A percentile compares a stretch with the other conserved stretches of the same genome.
phyloP scores from a whole-genome alignment of 2,888 invertebrate species.

The Drosophila acutilabella region DNA sequence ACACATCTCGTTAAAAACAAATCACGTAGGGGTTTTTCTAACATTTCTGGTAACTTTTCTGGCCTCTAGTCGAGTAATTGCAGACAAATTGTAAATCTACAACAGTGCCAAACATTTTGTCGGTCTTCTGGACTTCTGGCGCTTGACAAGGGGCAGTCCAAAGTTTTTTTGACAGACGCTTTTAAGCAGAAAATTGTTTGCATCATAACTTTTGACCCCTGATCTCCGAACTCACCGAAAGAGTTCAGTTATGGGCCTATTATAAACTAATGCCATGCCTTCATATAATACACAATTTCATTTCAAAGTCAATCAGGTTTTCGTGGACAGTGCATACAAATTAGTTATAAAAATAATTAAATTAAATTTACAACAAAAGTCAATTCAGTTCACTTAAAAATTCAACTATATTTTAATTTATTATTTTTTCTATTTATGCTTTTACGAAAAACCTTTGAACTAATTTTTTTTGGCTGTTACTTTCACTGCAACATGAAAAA shows the following conservation, averaged over 20 bases:
- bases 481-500: slow-evolving; percentile 38
- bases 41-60: slow-evolving; percentile 48
- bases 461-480: slow-evolving; percentile 41
- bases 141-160: slow-evolving; percentile 65
- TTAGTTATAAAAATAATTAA: neutral
- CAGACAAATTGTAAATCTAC: slow-evolving; percentile 68
- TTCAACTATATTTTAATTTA: neutral
- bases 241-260: slow-evolving; percentile 27
- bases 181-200: slow-evolving; percentile 81
- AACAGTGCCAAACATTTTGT: slow-evolving; percentile 44
- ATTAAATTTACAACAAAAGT: neutral
- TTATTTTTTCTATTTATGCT: neutral
- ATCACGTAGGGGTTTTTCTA: slow-evolving; percentile 65
- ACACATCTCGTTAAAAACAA: slow-evolving; percentile 75
- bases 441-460: slow-evolving; percentile 19
- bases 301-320: slow-evolving; percentile 11
- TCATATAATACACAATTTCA: slow-evolving; percentile 1
- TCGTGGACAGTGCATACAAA: neutral
- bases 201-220: slow-evolving; percentile 72
- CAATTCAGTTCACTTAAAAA: too few species aligned
- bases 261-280: slow-evolving; percentile 7
- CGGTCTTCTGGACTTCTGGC: slow-evolving; percentile 23
- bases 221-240: slow-evolving; percentile 17
- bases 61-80: slow-evolving; percentile 61
- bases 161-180: slow-evolving; percentile 79